Evolutionary conservation across 2,113 vertebrate genomes (phyloP).

Genomic region (Trichechus manatus): DNA sequence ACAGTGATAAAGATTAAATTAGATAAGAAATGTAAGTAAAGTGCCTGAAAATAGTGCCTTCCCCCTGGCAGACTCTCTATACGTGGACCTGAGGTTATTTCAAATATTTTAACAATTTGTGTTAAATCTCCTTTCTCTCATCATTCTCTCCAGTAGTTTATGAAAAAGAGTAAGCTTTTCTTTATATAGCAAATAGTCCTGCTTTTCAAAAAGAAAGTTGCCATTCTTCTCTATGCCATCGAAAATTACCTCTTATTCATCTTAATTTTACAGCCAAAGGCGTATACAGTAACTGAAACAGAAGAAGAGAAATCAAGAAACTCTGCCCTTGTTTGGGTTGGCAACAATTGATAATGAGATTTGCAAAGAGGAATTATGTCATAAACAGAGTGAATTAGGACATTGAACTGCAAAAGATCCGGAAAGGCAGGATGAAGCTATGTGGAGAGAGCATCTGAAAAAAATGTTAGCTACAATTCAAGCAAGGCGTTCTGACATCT

Average conservation of each 20-base stretch:
- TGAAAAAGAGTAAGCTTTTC: conserved; percentile 45
- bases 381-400: background rate
- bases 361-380: background rate
- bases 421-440: conserved; percentile 7
- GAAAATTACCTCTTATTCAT: conserved; percentile 40
- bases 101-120: conserved; percentile 14
- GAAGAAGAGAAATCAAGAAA: conserved; percentile 32
- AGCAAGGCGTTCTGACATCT: background rate
- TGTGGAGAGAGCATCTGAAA: background rate
- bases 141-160: conserved; percentile 25
- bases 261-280: background rate
- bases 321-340: background rate
- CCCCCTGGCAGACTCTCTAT: background rate
- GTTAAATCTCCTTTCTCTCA: conserved; percentile 16
- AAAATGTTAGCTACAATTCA: background rate
- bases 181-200: background rate
- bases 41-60: conserved; percentile 8
- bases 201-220: conserved; percentile 47
- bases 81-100: background rate
- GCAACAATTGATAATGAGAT: background rate
- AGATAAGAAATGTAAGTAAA: conserved; percentile 26
- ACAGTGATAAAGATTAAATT: background rate
- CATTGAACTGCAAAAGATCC: background rate
- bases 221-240: conserved; percentile 1
- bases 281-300: background rate